Evolutionary conservation across 2,797 vertebrate species (phyloP).

Genomic region (Acridotheres tristis): DNA sequence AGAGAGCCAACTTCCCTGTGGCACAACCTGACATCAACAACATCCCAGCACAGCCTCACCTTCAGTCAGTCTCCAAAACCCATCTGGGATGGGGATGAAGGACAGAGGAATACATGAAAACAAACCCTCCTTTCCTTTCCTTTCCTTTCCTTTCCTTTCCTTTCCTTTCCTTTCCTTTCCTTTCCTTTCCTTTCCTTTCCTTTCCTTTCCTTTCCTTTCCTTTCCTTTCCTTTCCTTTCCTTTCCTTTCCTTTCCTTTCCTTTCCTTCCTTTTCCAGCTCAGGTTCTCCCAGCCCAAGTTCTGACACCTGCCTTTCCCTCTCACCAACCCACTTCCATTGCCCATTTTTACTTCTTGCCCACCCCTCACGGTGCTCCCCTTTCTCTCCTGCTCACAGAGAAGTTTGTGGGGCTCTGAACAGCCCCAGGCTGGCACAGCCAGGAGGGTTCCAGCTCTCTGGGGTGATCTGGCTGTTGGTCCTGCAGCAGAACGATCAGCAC

Average conservation of each 20-base stretch:
- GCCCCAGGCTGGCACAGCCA: background rate
- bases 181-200: no score
- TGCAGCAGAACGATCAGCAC: constrained; percentile 21
- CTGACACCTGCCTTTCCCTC: background rate
- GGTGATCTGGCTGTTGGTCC: background rate
- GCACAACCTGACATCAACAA: background rate
- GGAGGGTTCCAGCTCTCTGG: background rate
- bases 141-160: no score
- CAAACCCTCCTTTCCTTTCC: no score
- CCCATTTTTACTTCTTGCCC: background rate
- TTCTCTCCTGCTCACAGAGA: background rate
- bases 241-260: no score
- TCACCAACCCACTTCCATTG: background rate
- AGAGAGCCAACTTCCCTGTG: background rate
- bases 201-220: no score
- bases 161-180: no score
- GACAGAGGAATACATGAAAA: background rate
- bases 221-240: no score
- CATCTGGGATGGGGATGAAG: background rate
- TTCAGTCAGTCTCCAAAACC: constrained; percentile 2
- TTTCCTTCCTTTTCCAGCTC: background rate
- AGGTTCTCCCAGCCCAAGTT: background rate
- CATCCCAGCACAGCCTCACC: background rate
- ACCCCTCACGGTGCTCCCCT: background rate
- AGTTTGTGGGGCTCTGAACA: fast-evolving